Evolutionary conservation across 2,797 vertebrate genomes (phyloP), one percentile per base, ranked within the genome.

Genomic region (Columba guinea): DNA sequence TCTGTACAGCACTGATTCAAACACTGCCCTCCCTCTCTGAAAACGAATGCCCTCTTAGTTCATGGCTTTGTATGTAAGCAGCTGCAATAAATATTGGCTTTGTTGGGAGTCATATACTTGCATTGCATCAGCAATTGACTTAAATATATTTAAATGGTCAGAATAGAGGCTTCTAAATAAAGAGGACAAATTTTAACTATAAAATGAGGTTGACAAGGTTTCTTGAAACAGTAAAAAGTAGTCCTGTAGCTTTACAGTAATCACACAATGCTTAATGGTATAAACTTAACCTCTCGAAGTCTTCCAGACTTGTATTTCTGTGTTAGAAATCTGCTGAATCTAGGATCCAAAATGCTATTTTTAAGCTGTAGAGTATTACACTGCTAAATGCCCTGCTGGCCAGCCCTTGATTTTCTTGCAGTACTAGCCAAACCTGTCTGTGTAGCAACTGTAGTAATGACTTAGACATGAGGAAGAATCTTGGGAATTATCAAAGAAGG

Each of bases 341-440:
- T 60, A 64, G 16, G n/a, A 90, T 84, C 23, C 23, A 95, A 91
- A 93, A 86, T 59, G 49, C 19, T 81, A 8, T 14, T 91, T 92
- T 92, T 70, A 81, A 86, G 53, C 20, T 62, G 16, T 39, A 65
- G 4, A n/a, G 4, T 70, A 60, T 69, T 87, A 67, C 23, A 35
- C 30, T 83, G 49, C 60, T 75, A 82, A 93, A 82, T 70, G 14
- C 9, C 44, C 22, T 13, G 15, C 21, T 82, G n/a, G 37, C 18
- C 51, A 87, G 35, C 13, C 39, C 74, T 93, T 76, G n/a, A 81
- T 84, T 94, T 95, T 89, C 90, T 89, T 87, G 90, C 55, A 71
- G 48, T 67, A 84, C 92, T 82, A 88, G 94, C 55, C 84, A 92
- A 93, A 95, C 92, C 63, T 92, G 74, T 87, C 88, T 70, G 8